Percentiles rank a stretch among this genome's conserved stretches.
These are phyloP conservation scores for Ceryle rudis DNA, from an alignment of 2,797 vertebrate genomes.

Conservation along the genomic window DNA sequence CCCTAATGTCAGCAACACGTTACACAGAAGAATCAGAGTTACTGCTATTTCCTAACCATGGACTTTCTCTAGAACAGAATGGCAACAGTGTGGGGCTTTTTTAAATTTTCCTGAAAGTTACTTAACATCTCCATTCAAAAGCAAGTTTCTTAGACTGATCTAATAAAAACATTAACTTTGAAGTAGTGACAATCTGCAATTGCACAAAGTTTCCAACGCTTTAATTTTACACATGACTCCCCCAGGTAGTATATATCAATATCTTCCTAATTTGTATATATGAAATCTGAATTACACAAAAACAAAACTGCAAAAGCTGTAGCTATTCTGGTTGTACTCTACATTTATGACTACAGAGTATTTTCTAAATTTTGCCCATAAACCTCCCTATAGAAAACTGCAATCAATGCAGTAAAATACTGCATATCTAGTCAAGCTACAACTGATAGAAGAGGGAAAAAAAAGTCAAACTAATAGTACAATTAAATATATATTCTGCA, in stretches of 20 bases:
- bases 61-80: neutral
- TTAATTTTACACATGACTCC: neutral
- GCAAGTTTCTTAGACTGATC: neutral
- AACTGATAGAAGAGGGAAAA: neutral
- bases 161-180: neutral
- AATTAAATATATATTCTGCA: neutral
- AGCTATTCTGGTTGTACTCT: neutral
- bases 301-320: neutral
- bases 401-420: neutral
- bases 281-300: neutral
- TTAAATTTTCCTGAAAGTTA: neutral
- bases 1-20: neutral
- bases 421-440: neutral
- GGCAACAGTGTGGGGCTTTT: rapidly evolving
- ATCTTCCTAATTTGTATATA: neutral
- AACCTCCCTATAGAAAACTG: neutral
- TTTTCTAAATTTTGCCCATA: neutral
- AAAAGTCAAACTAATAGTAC: neutral
- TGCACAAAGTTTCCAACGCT: neutral
- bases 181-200: neutral
- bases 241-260: neutral
- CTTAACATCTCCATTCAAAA: neutral
- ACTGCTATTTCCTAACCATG: neutral
- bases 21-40: neutral
- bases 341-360: neutral